phyloP scores from a whole-genome alignment of 1,140 invertebrate species.

The Streblospio benedicti region DNA sequence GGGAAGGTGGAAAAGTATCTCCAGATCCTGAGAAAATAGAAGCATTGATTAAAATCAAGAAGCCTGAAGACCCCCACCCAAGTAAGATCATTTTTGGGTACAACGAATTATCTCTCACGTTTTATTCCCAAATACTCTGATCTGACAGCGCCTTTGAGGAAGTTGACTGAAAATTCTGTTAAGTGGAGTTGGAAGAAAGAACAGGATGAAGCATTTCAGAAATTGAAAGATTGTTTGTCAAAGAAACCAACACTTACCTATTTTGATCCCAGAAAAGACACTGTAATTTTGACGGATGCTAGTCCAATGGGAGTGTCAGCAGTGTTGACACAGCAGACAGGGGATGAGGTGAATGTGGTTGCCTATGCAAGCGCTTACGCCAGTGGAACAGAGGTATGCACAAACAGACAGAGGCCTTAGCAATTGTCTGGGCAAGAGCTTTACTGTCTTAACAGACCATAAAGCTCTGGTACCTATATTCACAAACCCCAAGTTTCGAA shows the following conservation, averaged over 20 bases:
- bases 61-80: too few relatives aligned
- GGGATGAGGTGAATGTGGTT: too few relatives aligned
- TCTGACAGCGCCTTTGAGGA: too few relatives aligned
- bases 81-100: too few relatives aligned
- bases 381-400: not conserved
- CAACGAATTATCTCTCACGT: not conserved
- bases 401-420: not conserved
- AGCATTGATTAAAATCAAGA: not conserved
- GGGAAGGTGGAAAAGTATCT: not conserved
- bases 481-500: too few relatives aligned
- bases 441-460: not conserved
- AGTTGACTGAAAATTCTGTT: not conserved
- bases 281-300: not conserved
- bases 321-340: not conserved
- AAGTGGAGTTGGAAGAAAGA: not conserved
- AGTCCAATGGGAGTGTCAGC: not conserved
- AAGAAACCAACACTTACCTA: not conserved
- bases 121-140: too few relatives aligned
- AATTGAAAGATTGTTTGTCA: not conserved
- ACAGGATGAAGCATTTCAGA: not conserved
- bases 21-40: not conserved
- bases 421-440: not conserved
- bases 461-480: too few relatives aligned
- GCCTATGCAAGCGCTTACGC: not conserved
- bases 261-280: not conserved